A percentile compares a stretch with the other conserved stretches of the same genome.
Conservation (phyloP, 2,113 vertebrate species). For the Xiphorhynchus elegans region DNA sequence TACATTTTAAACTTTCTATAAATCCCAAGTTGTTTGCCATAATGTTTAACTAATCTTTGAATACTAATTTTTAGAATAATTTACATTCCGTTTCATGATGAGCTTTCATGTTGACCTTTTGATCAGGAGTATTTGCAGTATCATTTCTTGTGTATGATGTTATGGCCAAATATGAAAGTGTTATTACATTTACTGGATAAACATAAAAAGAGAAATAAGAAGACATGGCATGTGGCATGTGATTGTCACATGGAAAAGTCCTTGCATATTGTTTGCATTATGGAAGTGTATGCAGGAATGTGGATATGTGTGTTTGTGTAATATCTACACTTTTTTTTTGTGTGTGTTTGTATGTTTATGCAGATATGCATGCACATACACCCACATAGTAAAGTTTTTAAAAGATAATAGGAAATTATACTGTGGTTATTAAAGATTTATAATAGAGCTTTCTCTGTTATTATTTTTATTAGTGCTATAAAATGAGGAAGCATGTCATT, state of each 20-base stretch:
- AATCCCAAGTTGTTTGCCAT: slow-evolving; percentile 27
- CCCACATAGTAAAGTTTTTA: background rate
- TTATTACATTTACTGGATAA: slow-evolving; percentile 40
- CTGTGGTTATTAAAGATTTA: slow-evolving; percentile 20
- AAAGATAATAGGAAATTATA: slow-evolving; percentile 17
- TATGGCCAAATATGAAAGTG: slow-evolving; percentile 21
- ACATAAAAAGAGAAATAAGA: background rate
- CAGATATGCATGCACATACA: slow-evolving; percentile 19
- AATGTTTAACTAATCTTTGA: slow-evolving; percentile 59
- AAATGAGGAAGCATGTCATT: slow-evolving; percentile 51
- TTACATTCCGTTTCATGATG: slow-evolving; percentile 60
- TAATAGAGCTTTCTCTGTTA: slow-evolving; percentile 55
- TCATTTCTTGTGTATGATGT: slow-evolving; percentile 25
- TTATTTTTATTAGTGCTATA: slow-evolving; percentile 63
- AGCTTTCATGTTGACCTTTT: slow-evolving; percentile 10
- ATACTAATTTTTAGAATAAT: slow-evolving; percentile 44
- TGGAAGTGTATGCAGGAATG: background rate
- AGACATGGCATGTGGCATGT: background rate
- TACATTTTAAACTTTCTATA: slow-evolving; percentile 69
- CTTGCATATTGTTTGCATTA: background rate
- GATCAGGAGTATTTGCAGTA: slow-evolving; percentile 13
- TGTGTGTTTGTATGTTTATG: background rate
- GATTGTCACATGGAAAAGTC: background rate
- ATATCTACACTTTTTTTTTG: background rate
- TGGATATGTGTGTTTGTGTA: background rate